Evolutionary conservation across 2,113 vertebrate species (phyloP).

Genomic region (Sardina pilchardus): DNA sequence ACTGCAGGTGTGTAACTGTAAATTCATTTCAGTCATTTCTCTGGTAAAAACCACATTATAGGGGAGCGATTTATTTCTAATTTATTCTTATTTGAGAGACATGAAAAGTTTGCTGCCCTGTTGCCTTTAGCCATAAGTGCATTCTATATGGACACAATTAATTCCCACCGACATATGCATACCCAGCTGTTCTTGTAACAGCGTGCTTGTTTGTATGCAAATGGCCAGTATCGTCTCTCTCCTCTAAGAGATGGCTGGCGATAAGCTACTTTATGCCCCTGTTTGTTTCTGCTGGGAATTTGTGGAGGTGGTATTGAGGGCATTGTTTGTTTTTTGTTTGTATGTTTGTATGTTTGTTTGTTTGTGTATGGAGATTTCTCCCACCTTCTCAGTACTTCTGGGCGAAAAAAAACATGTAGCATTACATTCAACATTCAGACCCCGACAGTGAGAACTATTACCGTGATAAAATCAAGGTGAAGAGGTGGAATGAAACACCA

Average conservation of each 20-base stretch:
- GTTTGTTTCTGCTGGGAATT: background rate
- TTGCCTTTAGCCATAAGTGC: background rate
- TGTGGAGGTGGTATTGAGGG: background rate
- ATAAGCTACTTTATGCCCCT: background rate
- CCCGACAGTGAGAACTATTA: background rate
- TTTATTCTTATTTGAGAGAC: background rate
- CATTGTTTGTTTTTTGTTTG: background rate
- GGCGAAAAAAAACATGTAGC: background rate
- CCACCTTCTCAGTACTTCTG: background rate
- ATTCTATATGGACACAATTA: background rate
- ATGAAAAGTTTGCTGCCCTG: background rate
- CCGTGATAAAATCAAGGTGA: too few species aligned
- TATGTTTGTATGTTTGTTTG: background rate
- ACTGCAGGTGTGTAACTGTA: background rate
- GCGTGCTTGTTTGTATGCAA: background rate
- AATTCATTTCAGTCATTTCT: background rate
- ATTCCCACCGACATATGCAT: background rate
- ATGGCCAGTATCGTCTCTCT: background rate
- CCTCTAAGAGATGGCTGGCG: background rate
- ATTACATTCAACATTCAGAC: background rate
- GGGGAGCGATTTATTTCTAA: background rate
- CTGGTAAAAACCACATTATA: background rate
- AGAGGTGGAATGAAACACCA: background rate
- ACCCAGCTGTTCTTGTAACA: background rate
- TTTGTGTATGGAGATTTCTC: background rate